Percentiles rank a stretch among this genome's conserved stretches.
phyloP scores from a whole-genome alignment of 2,113 vertebrate species.

The Channa argus region DNA sequence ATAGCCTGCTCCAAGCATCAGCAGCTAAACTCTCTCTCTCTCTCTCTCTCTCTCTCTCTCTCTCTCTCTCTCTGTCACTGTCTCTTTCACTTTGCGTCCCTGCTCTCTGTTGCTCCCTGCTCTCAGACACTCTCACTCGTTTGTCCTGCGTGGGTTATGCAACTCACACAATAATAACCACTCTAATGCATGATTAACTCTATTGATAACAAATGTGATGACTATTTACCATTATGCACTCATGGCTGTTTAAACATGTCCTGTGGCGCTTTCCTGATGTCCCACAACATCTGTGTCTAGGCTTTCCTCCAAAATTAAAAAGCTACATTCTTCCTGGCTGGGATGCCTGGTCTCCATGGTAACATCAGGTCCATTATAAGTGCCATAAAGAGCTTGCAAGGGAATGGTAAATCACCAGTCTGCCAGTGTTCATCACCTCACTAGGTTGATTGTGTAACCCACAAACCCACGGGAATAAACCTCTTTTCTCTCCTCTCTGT shows the following conservation, averaged over 20 bases:
- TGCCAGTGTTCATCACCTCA: slow-evolving; percentile 49
- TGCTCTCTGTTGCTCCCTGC: slow-evolving; percentile 39
- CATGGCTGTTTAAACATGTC: not conserved
- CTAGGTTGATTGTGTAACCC: slow-evolving; percentile 51
- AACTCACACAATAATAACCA: slow-evolving; percentile 47
- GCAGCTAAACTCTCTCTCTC: slow-evolving; percentile 24
- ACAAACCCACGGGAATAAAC: slow-evolving; percentile 40
- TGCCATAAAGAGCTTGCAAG: slow-evolving; percentile 62
- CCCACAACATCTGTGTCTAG: slow-evolving; percentile 20
- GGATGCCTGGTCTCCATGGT: slow-evolving; percentile 75
- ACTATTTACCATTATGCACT: not conserved
- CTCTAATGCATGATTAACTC: slow-evolving; percentile 30
- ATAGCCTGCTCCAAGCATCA: slow-evolving; percentile 52
- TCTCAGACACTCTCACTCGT: slow-evolving; percentile 34
- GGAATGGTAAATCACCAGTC: slow-evolving; percentile 53
- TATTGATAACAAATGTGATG: not conserved
- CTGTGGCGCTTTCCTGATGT: slow-evolving; percentile 12
- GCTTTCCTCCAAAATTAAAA: slow-evolving; percentile 60
- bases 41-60: slow-evolving; percentile 35
- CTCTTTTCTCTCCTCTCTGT: slow-evolving; percentile 8
- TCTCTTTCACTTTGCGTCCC: slow-evolving; percentile 58
- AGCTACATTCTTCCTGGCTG: slow-evolving; percentile 38
- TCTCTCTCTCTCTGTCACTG: slow-evolving; percentile 43
- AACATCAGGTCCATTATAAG: slow-evolving; percentile 71
- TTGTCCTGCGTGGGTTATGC: slow-evolving; percentile 19